Evolutionary conservation across 1,140 invertebrate species (phyloP).

Genomic region (Caerostris darwini): DNA sequence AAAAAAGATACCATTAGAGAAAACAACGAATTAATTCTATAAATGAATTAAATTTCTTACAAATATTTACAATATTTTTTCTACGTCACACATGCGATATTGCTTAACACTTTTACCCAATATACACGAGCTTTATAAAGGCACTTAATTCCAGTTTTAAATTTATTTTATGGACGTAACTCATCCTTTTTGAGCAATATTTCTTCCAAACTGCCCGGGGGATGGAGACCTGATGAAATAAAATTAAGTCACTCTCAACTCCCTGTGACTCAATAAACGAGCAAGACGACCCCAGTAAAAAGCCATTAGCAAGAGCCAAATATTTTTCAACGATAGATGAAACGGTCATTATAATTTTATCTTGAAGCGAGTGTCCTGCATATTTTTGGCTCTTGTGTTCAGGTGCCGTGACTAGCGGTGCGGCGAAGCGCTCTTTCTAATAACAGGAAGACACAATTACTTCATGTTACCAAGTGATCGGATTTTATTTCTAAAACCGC

Average conservation of each 20-base stretch:
- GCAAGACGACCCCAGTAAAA: slow-evolving; percentile 51
- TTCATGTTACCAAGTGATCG: slow-evolving; percentile 74
- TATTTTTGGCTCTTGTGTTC: slow-evolving; percentile 71
- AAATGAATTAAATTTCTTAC: background rate
- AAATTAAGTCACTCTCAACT: slow-evolving; percentile 18
- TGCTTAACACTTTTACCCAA: background rate
- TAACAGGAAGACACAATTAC: slow-evolving; percentile 68
- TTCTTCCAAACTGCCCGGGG: slow-evolving; percentile 16
- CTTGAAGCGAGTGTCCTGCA: slow-evolving; percentile 32
- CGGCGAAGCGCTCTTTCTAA: slow-evolving; percentile 70
- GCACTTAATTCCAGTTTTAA: background rate
- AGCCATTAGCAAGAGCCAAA: slow-evolving; percentile 59
- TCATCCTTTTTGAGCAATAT: background rate
- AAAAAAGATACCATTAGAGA: too few relatives aligned
- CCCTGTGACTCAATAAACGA: slow-evolving; percentile 57
- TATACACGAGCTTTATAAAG: background rate
- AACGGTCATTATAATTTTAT: slow-evolving; percentile 74
- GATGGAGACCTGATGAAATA: slow-evolving; percentile 12
- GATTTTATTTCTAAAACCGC: slow-evolving; percentile 32
- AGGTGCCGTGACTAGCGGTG: slow-evolving; percentile 33
- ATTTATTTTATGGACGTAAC: slow-evolving; percentile 8
- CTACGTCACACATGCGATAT: background rate
- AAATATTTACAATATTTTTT: background rate
- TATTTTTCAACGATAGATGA: slow-evolving; percentile 72
- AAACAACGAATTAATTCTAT: too few relatives aligned